A percentile compares a stretch with the other conserved stretches of the same genome.
phyloP scores from a whole-genome alignment of 1,140 invertebrate species.

The Tribolium madens region DNA sequence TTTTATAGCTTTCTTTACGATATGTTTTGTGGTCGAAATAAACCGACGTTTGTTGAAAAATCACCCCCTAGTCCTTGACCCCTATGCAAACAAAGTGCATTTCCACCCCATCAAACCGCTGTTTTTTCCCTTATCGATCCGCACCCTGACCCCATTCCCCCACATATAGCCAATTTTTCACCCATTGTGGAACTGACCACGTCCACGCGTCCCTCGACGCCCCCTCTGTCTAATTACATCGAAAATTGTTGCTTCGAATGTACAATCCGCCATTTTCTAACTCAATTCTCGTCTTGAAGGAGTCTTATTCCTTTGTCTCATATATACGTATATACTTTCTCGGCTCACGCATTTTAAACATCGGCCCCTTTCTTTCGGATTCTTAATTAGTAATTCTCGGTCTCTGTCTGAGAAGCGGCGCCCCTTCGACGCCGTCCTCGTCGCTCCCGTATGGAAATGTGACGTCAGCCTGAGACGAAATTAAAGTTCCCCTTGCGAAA shows the following conservation, averaged over 20 bases:
- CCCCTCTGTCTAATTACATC: conserved; percentile 63
- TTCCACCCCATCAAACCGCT: neutral
- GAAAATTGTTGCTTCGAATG: conserved; percentile 65
- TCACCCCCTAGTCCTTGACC: neutral
- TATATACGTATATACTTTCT: conserved; percentile 66
- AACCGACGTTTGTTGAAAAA: neutral
- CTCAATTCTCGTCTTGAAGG: conserved; percentile 62
- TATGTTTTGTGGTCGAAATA: too few relatives aligned
- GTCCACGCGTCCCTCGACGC: neutral
- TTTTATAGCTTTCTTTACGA: conserved; percentile 13
- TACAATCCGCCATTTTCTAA: conserved; percentile 65
- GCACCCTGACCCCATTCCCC: conserved; percentile 1
- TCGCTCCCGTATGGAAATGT: conserved; percentile 63
- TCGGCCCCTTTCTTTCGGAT: conserved; percentile 65
- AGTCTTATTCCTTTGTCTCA: conserved; percentile 64
- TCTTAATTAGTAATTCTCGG: conserved; percentile 64
- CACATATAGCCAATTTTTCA: neutral
- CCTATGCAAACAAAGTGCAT: neutral
- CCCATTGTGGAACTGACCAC: neutral
- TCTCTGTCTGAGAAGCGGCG: conserved; percentile 53
- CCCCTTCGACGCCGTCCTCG: conserved; percentile 46
- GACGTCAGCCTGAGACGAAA: conserved; percentile 64
- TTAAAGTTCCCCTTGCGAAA: conserved; percentile 65
- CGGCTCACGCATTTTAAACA: conserved; percentile 66
- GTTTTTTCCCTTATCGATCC: neutral